Evolutionary conservation across 2,888 invertebrate genomes (phyloP).

Genomic region (Orthonevra nobilis): DNA sequence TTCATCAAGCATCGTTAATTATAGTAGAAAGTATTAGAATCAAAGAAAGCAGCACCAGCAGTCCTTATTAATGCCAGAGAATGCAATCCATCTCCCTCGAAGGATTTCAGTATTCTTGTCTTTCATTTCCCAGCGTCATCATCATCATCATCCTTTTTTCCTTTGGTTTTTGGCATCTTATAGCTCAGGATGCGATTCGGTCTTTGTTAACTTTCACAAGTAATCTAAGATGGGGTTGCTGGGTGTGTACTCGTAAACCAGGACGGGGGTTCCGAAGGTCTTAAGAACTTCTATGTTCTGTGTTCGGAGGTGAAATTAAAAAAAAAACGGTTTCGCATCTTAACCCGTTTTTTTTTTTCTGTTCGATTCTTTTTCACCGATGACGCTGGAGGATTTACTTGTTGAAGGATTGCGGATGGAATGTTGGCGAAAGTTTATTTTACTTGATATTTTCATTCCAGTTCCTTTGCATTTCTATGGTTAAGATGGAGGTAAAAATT

Average conservation of each 20-base stretch:
- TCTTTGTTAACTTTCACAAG: conserved; percentile 12
- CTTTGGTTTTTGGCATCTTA: conserved; percentile 1
- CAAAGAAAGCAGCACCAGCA: conserved; percentile 6
- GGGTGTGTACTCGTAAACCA: background rate
- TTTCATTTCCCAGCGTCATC: conserved; percentile 3
- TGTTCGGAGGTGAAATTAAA: conserved; percentile 23
- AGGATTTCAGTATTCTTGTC: background rate
- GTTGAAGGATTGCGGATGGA: background rate
- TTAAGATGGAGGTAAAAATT: too few species aligned
- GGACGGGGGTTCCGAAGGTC: background rate
- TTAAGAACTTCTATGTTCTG: conserved; percentile 4
- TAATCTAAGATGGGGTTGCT: background rate
- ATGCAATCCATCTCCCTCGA: conserved; percentile 24
- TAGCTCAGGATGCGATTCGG: background rate
- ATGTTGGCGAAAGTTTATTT: too few species aligned
- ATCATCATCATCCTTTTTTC: conserved; percentile 1
- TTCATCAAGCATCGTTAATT: conserved; percentile 24
- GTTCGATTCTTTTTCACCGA: too few species aligned
- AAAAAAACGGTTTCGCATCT: background rate
- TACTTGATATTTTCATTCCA: too few species aligned
- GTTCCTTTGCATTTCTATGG: background rate
- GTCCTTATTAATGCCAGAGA: conserved; percentile 18
- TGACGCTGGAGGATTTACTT: conserved; percentile 8
- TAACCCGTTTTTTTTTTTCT: background rate
- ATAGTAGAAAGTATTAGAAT: conserved; percentile 2